A percentile compares a stretch with the other conserved stretches of the same genome.
Evolutionary conservation across 2,797 vertebrate species (phyloP).

Genomic region (Helarctos malayanus): DNA sequence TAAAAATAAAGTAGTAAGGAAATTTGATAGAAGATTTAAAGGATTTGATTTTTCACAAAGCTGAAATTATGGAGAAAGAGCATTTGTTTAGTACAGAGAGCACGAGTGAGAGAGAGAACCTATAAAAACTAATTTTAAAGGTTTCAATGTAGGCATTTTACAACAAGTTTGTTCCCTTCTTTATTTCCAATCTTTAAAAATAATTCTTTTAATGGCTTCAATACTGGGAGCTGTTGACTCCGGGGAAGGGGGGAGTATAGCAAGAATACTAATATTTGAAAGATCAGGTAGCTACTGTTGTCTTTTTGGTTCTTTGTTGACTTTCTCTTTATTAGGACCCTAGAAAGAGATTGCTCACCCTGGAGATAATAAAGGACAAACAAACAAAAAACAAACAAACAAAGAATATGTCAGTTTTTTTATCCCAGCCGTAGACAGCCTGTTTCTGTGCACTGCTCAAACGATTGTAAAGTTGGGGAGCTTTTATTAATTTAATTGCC

Average conservation of each 20-base stretch:
- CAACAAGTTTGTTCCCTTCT: not conserved
- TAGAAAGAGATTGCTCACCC: not conserved
- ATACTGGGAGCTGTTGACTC: too few relatives aligned
- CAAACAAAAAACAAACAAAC: not conserved
- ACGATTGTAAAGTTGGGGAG: not conserved
- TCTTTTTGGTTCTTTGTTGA: not conserved
- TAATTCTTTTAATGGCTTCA: not conserved
- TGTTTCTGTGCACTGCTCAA: not conserved
- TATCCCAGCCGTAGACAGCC: accelerated
- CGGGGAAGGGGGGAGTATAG: accelerated
- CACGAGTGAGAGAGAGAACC: not conserved
- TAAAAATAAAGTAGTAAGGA: not conserved
- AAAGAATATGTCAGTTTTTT: not conserved
- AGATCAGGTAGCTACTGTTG: not conserved
- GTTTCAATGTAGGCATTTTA: not conserved
- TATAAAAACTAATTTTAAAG: not conserved
- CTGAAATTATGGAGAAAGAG: not conserved
- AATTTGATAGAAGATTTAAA: not conserved
- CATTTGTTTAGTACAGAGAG: not conserved
- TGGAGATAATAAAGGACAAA: not conserved
- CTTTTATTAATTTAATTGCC: not conserved
- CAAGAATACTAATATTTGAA: not conserved
- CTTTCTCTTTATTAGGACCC: not conserved
- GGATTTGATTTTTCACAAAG: not conserved
- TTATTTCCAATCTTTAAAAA: not conserved